phyloP scores from a whole-genome alignment of 2,797 vertebrate genomes.

The Hydrophis major region DNA sequence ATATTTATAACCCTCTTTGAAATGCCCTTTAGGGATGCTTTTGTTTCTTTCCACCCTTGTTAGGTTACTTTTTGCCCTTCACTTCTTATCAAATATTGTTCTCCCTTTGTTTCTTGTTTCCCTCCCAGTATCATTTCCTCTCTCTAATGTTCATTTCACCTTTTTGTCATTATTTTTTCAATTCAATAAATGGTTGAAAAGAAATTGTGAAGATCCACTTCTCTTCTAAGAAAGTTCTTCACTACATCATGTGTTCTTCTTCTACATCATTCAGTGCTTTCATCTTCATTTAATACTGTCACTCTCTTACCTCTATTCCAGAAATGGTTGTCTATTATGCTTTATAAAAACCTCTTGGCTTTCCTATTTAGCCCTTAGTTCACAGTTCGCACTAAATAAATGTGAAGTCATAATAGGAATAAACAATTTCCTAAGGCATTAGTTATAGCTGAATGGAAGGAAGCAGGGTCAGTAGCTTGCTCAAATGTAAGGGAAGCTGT shows the following conservation, averaged over 20 bases:
- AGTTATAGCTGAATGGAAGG: neutral
- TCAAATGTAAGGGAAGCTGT: neutral
- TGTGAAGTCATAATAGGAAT: neutral
- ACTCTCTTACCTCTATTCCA: neutral
- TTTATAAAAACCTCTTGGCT: neutral
- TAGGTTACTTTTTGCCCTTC: neutral
- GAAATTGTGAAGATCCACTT: neutral
- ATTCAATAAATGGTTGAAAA: neutral
- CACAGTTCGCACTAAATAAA: neutral
- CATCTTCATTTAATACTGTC: neutral
- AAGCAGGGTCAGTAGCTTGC: neutral
- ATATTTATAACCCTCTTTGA: neutral
- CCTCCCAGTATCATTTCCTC: neutral
- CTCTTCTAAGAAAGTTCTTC: neutral
- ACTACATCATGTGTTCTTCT: neutral
- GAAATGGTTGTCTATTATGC: neutral
- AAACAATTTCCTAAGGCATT: neutral
- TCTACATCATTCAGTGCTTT: neutral
- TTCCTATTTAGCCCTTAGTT: neutral
- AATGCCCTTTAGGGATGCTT: neutral
- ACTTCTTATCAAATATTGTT: neutral
- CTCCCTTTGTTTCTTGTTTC: neutral
- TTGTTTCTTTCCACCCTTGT: neutral
- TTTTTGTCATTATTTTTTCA: neutral
- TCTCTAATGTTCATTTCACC: neutral